Percentiles rank a stretch among this genome's conserved stretches.
Evolutionary conservation across 2,888 invertebrate species (phyloP).

Genomic region (Apodemia mormo): DNA sequence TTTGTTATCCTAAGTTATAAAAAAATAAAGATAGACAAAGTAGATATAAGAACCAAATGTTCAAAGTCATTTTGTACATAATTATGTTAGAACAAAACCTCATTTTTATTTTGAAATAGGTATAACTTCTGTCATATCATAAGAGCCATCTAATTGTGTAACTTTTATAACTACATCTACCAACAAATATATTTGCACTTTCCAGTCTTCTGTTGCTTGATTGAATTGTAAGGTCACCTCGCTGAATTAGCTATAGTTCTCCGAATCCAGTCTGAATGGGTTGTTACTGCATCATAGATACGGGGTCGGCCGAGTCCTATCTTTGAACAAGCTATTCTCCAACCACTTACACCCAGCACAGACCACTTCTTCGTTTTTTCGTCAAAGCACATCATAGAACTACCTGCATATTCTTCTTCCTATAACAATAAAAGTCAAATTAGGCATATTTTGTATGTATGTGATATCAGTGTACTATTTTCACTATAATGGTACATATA

Average conservation of each 20-base stretch:
- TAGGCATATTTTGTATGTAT: neutral
- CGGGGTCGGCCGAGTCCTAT: conserved; percentile 89
- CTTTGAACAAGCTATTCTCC: conserved; percentile 92
- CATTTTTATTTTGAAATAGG: neutral
- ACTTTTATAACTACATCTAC: conserved; percentile 19
- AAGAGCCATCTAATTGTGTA: neutral
- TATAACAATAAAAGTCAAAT: conserved; percentile 50
- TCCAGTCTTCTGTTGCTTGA: conserved; percentile 52
- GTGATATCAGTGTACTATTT: too few relatives aligned
- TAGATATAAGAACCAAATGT: too few relatives aligned
- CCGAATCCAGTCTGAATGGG: conserved; percentile 92
- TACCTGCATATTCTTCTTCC: conserved; percentile 95
- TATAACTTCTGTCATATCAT: neutral
- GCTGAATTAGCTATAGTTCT: conserved; percentile 85
- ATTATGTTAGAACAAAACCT: neutral
- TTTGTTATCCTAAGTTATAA: too few relatives aligned
- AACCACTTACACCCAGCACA: conserved; percentile 89
- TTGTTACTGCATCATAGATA: conserved; percentile 90
- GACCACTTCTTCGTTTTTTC: conserved; percentile 89
- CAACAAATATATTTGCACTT: conserved; percentile 41
- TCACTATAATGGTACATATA: too few relatives aligned
- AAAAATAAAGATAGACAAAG: too few relatives aligned
- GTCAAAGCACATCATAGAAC: conserved; percentile 91
- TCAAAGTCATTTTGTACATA: neutral
- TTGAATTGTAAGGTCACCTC: conserved; percentile 55